These are phyloP conservation scores for Atherinosoma microstoma DNA, from an alignment of 2,797 vertebrate genomes.

Conservation along the genomic window DNA sequence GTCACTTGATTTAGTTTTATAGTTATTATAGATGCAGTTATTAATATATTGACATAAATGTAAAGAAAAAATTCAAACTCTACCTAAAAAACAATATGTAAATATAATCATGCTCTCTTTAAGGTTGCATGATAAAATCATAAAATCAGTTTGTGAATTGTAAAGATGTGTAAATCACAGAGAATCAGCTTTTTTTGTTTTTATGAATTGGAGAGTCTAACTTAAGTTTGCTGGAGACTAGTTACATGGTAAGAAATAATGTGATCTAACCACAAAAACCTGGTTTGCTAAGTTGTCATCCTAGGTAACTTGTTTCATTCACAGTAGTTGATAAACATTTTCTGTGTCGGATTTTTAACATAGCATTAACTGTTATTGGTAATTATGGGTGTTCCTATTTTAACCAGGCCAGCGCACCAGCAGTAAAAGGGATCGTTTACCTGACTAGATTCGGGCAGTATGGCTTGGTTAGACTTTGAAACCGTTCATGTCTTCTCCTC, in stretches of 20 bases:
- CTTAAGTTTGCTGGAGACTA: background rate
- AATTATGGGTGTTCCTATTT: background rate
- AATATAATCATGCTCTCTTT: background rate
- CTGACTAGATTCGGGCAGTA: background rate
- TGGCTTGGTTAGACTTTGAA: constrained; percentile 20
- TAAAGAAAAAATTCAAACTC: background rate
- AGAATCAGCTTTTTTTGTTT: background rate
- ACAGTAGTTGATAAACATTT: background rate
- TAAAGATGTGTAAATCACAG: background rate
- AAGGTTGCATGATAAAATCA: background rate
- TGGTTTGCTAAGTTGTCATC: constrained; percentile 18
- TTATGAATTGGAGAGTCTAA: background rate
- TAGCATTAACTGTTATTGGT: background rate
- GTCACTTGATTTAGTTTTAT: constrained; percentile 48
- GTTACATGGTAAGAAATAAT: background rate
- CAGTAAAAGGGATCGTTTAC: background rate
- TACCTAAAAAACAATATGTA: background rate
- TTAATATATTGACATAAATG: background rate
- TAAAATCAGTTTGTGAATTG: background rate
- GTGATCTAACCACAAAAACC: constrained; percentile 6
- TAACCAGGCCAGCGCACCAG: background rate
- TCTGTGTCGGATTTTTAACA: too few relatives aligned
- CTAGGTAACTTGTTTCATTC: constrained; percentile 24
- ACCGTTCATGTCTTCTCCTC: background rate
- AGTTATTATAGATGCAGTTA: background rate